These are phyloP conservation scores for Fratercula arctica DNA, from an alignment of 2,797 vertebrate species.

Conservation along the genomic window DNA sequence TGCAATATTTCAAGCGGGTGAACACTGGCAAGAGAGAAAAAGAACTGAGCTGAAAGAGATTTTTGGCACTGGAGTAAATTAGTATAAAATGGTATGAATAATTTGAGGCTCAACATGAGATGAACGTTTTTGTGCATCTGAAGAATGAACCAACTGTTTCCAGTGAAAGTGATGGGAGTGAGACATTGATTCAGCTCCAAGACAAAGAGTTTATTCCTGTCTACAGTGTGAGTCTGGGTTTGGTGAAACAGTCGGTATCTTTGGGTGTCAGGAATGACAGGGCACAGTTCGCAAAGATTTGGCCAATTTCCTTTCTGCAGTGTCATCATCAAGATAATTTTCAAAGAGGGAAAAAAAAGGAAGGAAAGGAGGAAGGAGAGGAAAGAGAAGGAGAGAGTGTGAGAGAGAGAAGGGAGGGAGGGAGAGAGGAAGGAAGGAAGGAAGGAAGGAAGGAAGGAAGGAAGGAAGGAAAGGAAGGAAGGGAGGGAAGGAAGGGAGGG, in stretches of 20 bases:
- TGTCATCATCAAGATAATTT: not conserved
- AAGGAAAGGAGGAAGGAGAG: too few relatives aligned
- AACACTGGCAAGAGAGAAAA: not conserved
- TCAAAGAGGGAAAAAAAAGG: not conserved
- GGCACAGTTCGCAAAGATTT: not conserved
- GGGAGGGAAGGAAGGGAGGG: too few relatives aligned
- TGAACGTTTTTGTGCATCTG: rapidly evolving
- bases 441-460: too few relatives aligned
- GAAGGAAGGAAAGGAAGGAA: too few relatives aligned
- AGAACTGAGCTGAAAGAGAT: not conserved
- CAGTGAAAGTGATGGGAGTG: not conserved
- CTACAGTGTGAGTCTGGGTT: not conserved
- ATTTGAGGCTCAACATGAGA: not conserved
- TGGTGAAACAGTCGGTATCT: not conserved
- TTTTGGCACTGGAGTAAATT: not conserved
- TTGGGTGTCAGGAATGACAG: not conserved
- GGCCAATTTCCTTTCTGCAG: not conserved
- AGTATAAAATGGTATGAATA: not conserved
- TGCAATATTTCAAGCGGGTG: not conserved
- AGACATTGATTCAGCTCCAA: not conserved
- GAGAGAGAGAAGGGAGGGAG: not conserved
- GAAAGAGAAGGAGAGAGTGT: too few relatives aligned
- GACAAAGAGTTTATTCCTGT: not conserved
- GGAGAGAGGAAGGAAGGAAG: rapidly evolving
- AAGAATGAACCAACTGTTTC: not conserved